Conservation (phyloP, 37 sponge, comb jelly and placozoan genomes). For the Tethya wilhelma region DNA sequence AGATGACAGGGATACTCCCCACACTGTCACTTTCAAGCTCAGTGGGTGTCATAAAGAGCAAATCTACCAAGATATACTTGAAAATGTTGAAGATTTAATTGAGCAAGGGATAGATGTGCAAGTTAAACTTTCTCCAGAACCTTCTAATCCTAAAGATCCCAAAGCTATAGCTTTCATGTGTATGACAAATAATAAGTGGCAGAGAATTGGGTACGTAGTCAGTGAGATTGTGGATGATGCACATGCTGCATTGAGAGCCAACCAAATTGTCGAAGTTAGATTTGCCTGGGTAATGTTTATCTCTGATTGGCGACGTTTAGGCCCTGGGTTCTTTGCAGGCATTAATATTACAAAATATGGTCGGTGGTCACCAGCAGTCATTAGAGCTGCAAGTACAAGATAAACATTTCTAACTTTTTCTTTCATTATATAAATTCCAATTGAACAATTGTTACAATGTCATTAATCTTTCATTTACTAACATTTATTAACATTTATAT, state of each 20-base stretch:
- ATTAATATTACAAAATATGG: conserved; percentile 23
- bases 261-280: neutral
- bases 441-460: no score
- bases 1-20: neutral
- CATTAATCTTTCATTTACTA: no score
- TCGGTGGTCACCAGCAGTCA: conserved; percentile 20
- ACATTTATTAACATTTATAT: no score
- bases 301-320: conserved; percentile 5
- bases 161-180: conserved; percentile 42
- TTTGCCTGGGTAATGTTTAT: conserved; percentile 44
- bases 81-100: neutral
- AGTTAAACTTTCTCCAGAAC: conserved; percentile 33
- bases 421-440: no score
- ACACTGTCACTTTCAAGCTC: conserved; percentile 36
- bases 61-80: neutral
- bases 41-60: conserved; percentile 11
- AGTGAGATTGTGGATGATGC: conserved; percentile 17
- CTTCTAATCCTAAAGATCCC: conserved; percentile 14
- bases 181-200: conserved; percentile 28
- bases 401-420: neutral
- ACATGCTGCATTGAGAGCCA: neutral
- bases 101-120: conserved; percentile 1
- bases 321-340: conserved; percentile 51
- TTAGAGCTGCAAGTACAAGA: conserved; percentile 26
- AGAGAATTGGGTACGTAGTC: conserved; percentile 51